Percentiles rank a stretch among this genome's conserved stretches.
These are phyloP conservation scores for Pterobdella sp. DNA, from an alignment of 2,888 invertebrate species.

Conservation along the genomic window DNA sequence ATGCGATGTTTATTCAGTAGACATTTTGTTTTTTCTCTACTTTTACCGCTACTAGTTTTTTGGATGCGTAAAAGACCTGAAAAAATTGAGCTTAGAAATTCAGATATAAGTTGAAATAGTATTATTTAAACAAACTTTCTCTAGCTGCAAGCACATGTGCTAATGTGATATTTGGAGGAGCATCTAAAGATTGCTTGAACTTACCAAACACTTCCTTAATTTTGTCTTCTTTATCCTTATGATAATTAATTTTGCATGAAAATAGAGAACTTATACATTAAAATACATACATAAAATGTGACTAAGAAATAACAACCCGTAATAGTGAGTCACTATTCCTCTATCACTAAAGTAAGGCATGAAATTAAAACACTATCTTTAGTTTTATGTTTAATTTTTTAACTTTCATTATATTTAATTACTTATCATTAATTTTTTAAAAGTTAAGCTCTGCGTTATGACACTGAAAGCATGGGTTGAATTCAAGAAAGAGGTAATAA, in stretches of 20 bases:
- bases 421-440: no score
- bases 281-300: neutral
- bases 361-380: no score
- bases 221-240: constrained; percentile 62
- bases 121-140: constrained; percentile 53
- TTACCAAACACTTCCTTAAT: constrained; percentile 47
- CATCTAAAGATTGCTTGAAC: constrained; percentile 48
- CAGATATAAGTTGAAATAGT: neutral
- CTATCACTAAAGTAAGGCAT: no score
- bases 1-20: constrained; percentile 80
- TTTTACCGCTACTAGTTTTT: constrained; percentile 79
- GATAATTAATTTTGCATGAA: neutral
- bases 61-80: constrained; percentile 71
- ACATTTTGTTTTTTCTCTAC: constrained; percentile 74
- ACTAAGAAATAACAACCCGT: no score
- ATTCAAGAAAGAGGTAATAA: no score
- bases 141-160: constrained; percentile 77
- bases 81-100: no score
- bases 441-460: no score
- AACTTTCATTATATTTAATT: no score
- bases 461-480: no score
- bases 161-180: constrained; percentile 63
- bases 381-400: no score
- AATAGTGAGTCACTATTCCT: no score
- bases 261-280: neutral